Conservation (phyloP, 2,888 invertebrate species). For the Spodoptera exigua region DNA sequence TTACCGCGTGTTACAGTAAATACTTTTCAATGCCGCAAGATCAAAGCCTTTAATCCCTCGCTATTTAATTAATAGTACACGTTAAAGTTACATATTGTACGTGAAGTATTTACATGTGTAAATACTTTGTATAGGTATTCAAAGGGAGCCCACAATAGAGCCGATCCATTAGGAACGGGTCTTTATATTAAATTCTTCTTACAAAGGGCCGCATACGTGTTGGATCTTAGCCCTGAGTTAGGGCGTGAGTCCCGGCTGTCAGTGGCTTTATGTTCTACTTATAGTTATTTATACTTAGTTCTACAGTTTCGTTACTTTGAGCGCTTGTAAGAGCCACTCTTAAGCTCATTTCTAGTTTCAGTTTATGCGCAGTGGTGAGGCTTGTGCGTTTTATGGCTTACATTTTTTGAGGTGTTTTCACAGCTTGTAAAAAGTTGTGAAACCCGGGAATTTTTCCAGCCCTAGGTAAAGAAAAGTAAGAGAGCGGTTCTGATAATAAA, state of each 20-base stretch:
- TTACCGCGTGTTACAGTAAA: neutral
- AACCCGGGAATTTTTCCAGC: too few relatives aligned
- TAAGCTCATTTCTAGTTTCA: too few relatives aligned
- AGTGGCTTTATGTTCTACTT: neutral
- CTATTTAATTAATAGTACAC: neutral
- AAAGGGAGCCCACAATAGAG: constrained; percentile 19
- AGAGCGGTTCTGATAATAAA: too few relatives aligned
- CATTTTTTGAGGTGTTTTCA: too few relatives aligned
- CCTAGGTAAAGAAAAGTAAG: too few relatives aligned
- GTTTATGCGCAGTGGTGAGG: too few relatives aligned
- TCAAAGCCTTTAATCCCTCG: neutral
- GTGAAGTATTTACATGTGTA: neutral
- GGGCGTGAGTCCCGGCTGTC: neutral
- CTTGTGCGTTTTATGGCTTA: too few relatives aligned
- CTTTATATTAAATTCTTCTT: constrained; percentile 47
- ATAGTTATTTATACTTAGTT: too few relatives aligned
- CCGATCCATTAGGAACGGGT: constrained; percentile 30
- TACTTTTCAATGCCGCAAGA: neutral
- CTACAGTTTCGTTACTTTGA: too few relatives aligned
- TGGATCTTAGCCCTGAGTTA: constrained; percentile 19
- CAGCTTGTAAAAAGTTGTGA: too few relatives aligned
- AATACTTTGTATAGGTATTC: constrained; percentile 5
- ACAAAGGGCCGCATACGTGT: constrained; percentile 37
- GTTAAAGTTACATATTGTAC: constrained; percentile 5
- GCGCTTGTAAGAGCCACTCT: too few relatives aligned